A percentile compares a stretch with the other conserved stretches of the same genome.
Evolutionary conservation across 2,113 vertebrate genomes (phyloP).

Genomic region (Periophthalmodon schlosseri): DNA sequence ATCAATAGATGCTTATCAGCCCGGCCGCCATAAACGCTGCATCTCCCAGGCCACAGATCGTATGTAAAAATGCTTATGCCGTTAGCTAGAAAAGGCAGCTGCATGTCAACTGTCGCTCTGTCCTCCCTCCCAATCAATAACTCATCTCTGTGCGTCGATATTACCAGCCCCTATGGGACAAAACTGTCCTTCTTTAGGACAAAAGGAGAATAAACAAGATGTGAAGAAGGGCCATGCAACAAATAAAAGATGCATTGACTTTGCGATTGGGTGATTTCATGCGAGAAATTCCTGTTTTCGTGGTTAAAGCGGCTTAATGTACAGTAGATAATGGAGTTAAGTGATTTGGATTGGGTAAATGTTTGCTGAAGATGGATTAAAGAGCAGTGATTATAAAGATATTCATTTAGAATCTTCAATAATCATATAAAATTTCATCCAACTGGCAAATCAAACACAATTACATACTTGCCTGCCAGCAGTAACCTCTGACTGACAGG

Average conservation of each 20-base stretch:
- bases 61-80: constrained; percentile 17
- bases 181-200: constrained; percentile 65
- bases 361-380: background rate
- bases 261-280: constrained; percentile 1
- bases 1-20: constrained; percentile 26
- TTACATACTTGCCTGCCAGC: background rate
- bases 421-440: background rate
- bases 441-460: background rate
- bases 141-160: constrained; percentile 68
- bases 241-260: constrained; percentile 24
- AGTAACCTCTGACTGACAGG: background rate
- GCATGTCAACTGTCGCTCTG: constrained; percentile 53
- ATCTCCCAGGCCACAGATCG: constrained; percentile 7
- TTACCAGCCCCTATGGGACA: constrained; percentile 50
- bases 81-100: constrained; percentile 20
- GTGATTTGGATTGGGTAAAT: background rate
- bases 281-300: constrained; percentile 2
- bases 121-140: constrained; percentile 65
- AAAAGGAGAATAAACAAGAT: constrained; percentile 49
- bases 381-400: background rate
- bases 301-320: background rate
- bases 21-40: constrained; percentile 8
- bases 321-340: background rate
- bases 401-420: background rate
- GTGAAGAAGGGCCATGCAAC: constrained; percentile 15